Percentiles rank a stretch among this genome's conserved stretches.
These are phyloP conservation scores for Sorex fumeus DNA, from an alignment of 2,113 vertebrate genomes.

Conservation along the genomic window DNA sequence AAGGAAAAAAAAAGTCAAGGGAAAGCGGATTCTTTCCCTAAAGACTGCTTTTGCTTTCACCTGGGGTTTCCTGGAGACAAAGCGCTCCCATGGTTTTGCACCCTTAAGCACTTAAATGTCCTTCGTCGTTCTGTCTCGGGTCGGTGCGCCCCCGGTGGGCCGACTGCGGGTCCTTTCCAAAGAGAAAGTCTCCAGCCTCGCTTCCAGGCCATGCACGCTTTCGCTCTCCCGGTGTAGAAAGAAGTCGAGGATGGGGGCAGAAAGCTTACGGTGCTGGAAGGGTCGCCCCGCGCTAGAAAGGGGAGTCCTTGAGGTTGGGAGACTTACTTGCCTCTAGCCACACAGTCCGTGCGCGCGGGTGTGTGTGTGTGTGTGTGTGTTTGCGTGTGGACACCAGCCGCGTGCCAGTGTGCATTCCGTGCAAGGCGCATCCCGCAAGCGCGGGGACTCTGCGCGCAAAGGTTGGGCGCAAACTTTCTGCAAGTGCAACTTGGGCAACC, in stretches of 20 bases:
- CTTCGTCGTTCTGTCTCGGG: not conserved
- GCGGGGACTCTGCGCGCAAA: constrained; percentile 70
- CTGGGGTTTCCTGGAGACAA: constrained; percentile 33
- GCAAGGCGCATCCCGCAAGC: not conserved
- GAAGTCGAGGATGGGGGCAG: not conserved
- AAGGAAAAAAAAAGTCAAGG: constrained; percentile 61
- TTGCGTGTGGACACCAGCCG: not conserved
- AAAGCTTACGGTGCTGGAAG: not conserved
- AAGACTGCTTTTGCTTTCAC: constrained; percentile 64
- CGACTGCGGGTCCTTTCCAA: constrained; percentile 26
- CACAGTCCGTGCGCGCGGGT: not conserved
- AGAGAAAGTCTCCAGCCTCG: constrained; percentile 34
- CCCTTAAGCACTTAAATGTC: constrained; percentile 48
- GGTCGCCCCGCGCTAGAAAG: not conserved
- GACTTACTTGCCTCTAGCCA: fast-evolving
- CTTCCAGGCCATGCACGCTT: not conserved
- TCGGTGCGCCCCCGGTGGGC: not conserved
- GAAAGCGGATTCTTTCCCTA: constrained; percentile 54
- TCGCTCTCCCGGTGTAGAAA: not conserved
- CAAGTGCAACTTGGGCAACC: constrained; percentile 92
- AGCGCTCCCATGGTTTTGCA: constrained; percentile 39
- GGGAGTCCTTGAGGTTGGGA: not conserved
- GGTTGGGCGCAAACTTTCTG: constrained; percentile 90
- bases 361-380: not conserved
- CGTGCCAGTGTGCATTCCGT: constrained; percentile 1